Percentiles rank a stretch among this genome's conserved stretches.
These are phyloP conservation scores for Platysteira castanea DNA, from an alignment of 2,113 vertebrate genomes.

Conservation along the genomic window DNA sequence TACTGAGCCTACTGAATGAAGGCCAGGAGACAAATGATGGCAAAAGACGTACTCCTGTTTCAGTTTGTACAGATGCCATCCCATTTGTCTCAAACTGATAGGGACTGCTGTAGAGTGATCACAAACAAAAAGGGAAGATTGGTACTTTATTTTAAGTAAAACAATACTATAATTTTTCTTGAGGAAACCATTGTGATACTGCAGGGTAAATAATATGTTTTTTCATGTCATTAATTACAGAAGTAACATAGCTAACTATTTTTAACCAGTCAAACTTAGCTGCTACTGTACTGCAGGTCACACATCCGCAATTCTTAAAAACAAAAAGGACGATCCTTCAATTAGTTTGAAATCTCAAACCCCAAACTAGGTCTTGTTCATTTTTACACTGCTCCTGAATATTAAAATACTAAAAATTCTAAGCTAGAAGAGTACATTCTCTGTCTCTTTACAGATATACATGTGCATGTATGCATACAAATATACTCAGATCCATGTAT, in stretches of 20 bases:
- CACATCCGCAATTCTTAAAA: neutral
- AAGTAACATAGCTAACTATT: neutral
- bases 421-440: neutral
- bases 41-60: neutral
- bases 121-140: neutral
- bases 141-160: neutral
- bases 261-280: neutral
- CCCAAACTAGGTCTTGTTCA: neutral
- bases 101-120: neutral
- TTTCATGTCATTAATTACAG: neutral
- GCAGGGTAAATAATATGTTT: neutral
- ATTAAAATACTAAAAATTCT: neutral
- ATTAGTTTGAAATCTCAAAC: neutral
- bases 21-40: neutral
- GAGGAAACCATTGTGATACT: neutral
- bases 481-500: neutral
- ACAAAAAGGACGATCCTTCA: neutral
- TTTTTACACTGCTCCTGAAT: neutral
- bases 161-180: neutral
- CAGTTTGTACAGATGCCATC: neutral
- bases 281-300: neutral
- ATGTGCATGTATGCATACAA: neutral
- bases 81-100: neutral
- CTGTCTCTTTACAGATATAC: neutral
- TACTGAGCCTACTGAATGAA: neutral